Evolutionary conservation across 1,140 invertebrate genomes (phyloP).

Genomic region (Drosophila busckii): DNA sequence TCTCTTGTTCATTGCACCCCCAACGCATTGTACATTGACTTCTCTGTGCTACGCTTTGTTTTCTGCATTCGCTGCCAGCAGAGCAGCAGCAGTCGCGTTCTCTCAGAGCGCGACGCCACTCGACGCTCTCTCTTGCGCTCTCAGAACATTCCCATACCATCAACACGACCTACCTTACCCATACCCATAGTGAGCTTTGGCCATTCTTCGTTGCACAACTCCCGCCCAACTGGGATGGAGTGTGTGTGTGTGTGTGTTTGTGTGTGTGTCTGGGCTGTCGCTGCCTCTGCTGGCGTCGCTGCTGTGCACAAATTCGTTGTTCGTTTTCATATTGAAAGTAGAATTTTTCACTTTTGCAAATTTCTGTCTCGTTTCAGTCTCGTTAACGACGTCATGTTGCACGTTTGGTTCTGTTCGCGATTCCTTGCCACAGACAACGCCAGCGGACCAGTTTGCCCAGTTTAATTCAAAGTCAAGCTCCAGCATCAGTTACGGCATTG

Average conservation of each 20-base stretch:
- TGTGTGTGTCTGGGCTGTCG: constrained; percentile 17
- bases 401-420: constrained; percentile 44
- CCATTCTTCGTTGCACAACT: constrained; percentile 64
- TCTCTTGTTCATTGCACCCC: constrained; percentile 65
- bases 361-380: constrained; percentile 69
- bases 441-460: constrained; percentile 16
- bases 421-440: no score
- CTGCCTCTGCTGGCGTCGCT: background rate
- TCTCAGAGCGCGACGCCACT: constrained; percentile 10
- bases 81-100: constrained; percentile 1
- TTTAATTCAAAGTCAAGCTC: constrained; percentile 24
- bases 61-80: constrained; percentile 63
- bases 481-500: constrained; percentile 9
- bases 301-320: constrained; percentile 40
- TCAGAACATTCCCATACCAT: constrained; percentile 61
- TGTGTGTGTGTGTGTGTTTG: constrained; percentile 11
- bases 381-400: constrained; percentile 76
- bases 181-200: constrained; percentile 61
- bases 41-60: constrained; percentile 74
- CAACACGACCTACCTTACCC: constrained; percentile 76
- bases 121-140: constrained; percentile 14
- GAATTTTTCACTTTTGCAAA: constrained; percentile 76
- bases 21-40: constrained; percentile 75
- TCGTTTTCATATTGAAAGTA: constrained; percentile 77
- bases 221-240: constrained; percentile 28